Base-by-base conservation (phyloP, 2,113 vertebrate species). In the Chaenocephalus aceratus region DNA sequence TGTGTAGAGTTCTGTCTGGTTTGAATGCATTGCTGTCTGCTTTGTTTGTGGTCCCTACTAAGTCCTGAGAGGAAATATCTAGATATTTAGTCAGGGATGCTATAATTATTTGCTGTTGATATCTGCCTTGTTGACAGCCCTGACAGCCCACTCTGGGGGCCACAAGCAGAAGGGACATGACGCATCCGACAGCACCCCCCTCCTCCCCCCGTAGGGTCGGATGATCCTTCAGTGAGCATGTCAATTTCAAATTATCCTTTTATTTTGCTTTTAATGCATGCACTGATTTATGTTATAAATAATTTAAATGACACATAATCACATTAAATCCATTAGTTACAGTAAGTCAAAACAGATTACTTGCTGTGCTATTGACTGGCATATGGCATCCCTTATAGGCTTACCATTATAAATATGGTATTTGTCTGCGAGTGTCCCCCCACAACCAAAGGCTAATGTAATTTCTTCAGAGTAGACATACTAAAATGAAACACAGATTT, bases 401-500 rank as follows among this genome's bases (percentile, higher is more conserved):
- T 46, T 18, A 46, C 16, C 2, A 21, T 48, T 10, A n/a, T 5
- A 54, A 59, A 57, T 49, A 45, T 51, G 59, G 10, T 65, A 44
- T 58, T 66, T 46, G 1, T 44, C 34, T 65, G 12, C 7, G 14
- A 14, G 18, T 45, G 53, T 46, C 30, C 30, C 30, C 30, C 30
- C 10, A n/a, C 21, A 67, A 21, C 46, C 64, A 56, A 60, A 66
- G 49, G 10, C 49, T 62, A 14, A 18, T 51, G 57, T 34, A 23
- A 3, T 30, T 30, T 30, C 60, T 49, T 46, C 45, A 46, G n/a
- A 75, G 16, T 8, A 18, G 6, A 63, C 11, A 53, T 51, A 48
- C 56, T 60, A 59, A 67, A 41, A 30, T 30, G 41, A 72, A 57
- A 65, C 58, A 67, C 5, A 68, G 51, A 86, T 80, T 36, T 49